phyloP scores from a whole-genome alignment of 1,140 invertebrate species.

The Bombus confusus region DNA sequence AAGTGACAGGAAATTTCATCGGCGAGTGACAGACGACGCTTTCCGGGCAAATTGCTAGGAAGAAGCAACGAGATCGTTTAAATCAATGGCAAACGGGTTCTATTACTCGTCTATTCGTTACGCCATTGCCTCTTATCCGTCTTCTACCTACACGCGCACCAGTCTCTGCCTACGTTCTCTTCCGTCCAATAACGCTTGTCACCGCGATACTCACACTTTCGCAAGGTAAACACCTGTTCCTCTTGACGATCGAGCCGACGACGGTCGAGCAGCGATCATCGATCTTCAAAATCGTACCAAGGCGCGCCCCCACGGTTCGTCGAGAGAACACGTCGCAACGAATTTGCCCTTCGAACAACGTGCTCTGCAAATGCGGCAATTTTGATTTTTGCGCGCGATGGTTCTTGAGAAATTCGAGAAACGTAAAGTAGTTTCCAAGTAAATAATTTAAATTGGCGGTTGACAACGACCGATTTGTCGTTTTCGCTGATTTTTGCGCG shows the following conservation, averaged over 20 bases:
- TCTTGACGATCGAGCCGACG: neutral
- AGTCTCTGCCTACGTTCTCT: neutral
- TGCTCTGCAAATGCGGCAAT: no score
- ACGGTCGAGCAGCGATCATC: slow-evolving; percentile 9
- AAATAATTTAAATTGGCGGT: no score
- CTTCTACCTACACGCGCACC: slow-evolving; percentile 6
- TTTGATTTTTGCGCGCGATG: no score
- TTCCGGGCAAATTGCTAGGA: neutral
- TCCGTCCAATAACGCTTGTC: slow-evolving; percentile 24
- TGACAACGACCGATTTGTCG: no score
- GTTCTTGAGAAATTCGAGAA: no score
- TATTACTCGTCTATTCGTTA: slow-evolving; percentile 34
- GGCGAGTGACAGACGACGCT: neutral
- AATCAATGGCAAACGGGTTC: slow-evolving; percentile 17
- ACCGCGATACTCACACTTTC: slow-evolving; percentile 47
- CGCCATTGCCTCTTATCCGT: slow-evolving; percentile 10
- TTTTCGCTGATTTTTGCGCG: fast-evolving
- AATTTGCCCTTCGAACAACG: no score
- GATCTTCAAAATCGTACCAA: slow-evolving; percentile 14
- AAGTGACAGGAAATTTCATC: neutral
- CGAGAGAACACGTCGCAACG: neutral
- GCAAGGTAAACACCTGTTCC: slow-evolving; percentile 52
- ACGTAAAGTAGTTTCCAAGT: no score
- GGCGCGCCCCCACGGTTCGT: neutral
- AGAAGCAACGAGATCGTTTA: slow-evolving; percentile 6